phyloP scores from a whole-genome alignment of 2,888 invertebrate species.

The Neoscelio sp. region DNA sequence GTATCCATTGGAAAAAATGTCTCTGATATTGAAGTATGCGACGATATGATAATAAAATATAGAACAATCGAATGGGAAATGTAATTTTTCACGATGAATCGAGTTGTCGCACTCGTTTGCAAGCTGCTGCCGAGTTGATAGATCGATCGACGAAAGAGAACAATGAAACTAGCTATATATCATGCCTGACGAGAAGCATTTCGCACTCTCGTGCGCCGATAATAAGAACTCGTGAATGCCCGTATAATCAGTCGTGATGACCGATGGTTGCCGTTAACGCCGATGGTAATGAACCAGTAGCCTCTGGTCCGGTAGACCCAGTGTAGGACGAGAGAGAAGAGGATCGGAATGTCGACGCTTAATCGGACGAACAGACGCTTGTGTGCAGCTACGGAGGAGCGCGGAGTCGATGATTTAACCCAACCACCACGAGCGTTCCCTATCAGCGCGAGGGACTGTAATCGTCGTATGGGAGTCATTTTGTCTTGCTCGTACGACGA shows the following conservation, averaged over 20 bases:
- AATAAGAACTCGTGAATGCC: slow-evolving; percentile 44
- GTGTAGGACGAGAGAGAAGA: slow-evolving; percentile 29
- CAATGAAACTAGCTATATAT: slow-evolving; percentile 49
- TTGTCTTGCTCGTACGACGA: slow-evolving; percentile 52
- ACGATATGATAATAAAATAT: slow-evolving; percentile 9
- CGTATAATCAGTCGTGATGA: slow-evolving; percentile 66
- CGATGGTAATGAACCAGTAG: slow-evolving; percentile 68
- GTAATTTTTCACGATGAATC: slow-evolving; percentile 42
- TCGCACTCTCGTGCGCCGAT: slow-evolving; percentile 31
- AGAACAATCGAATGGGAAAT: slow-evolving; percentile 25
- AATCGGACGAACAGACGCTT: slow-evolving; percentile 54
- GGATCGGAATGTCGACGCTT: slow-evolving; percentile 65
- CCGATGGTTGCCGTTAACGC: slow-evolving; percentile 67
- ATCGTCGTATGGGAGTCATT: slow-evolving; percentile 61
- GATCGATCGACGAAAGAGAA: slow-evolving; percentile 57
- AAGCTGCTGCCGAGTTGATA: slow-evolving; percentile 39
- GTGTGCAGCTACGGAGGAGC: no score
- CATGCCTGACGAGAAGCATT: slow-evolving; percentile 46
- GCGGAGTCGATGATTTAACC: slow-evolving; percentile 57
- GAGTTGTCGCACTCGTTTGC: no score
- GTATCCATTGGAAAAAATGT: no score
- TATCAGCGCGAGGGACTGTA: slow-evolving; percentile 55
- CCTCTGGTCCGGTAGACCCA: slow-evolving; percentile 51
- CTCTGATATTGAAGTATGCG: background rate
- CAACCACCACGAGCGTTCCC: slow-evolving; percentile 48